These are phyloP conservation scores for Malachius bipustulatus DNA, from an alignment of 2,888 invertebrate genomes.

Conservation along the genomic window DNA sequence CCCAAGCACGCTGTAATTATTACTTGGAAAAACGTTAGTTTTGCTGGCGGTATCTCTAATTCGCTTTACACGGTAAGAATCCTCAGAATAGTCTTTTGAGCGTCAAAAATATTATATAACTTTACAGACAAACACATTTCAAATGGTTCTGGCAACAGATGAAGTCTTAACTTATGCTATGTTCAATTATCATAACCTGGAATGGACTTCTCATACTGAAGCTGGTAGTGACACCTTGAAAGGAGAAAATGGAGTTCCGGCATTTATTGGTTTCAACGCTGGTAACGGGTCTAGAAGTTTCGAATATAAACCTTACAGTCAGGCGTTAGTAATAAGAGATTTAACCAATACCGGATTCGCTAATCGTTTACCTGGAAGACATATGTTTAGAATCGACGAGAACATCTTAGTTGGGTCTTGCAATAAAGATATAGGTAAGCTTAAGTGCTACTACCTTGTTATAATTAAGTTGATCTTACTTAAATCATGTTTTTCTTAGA, in stretches of 20 bases:
- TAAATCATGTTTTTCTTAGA: slow-evolving; percentile 41
- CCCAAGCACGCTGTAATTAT: slow-evolving; percentile 84
- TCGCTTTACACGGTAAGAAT: slow-evolving; percentile 54
- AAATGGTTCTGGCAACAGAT: slow-evolving; percentile 85
- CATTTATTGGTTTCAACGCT: slow-evolving; percentile 90
- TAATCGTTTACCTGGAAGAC: slow-evolving; percentile 79
- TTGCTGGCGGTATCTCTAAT: slow-evolving; percentile 76
- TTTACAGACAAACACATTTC: slow-evolving; percentile 83
- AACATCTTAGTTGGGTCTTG: slow-evolving; percentile 88
- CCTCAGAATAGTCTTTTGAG: not conserved
- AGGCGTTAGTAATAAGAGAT: slow-evolving; percentile 72
- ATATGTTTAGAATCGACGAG: slow-evolving; percentile 91
- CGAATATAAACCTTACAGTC: slow-evolving; percentile 84
- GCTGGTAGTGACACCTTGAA: slow-evolving; percentile 80
- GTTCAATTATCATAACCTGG: slow-evolving; percentile 84
- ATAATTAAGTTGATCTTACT: not conserved
- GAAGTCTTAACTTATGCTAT: slow-evolving; percentile 91
- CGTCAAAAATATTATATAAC: not conserved
- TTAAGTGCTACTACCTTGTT: not conserved
- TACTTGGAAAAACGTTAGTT: slow-evolving; percentile 95
- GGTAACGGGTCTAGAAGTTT: slow-evolving; percentile 86
- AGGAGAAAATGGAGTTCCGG: slow-evolving; percentile 79
- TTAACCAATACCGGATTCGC: slow-evolving; percentile 76
- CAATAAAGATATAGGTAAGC: slow-evolving; percentile 73
- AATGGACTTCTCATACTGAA: slow-evolving; percentile 85